Conservation (phyloP, 2,888 invertebrate genomes). For the Lithophane socia region DNA sequence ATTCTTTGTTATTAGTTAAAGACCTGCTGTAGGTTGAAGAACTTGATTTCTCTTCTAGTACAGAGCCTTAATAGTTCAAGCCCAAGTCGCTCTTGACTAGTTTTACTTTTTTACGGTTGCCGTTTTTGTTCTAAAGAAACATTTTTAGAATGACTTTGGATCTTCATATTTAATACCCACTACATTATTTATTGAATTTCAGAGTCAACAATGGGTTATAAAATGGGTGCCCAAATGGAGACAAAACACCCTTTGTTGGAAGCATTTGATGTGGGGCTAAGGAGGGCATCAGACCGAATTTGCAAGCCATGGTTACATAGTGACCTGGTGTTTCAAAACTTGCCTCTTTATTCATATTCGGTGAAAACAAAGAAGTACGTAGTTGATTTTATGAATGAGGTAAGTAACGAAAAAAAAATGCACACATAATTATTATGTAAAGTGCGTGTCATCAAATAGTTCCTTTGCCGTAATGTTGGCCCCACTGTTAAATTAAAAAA, state of each 20-base stretch:
- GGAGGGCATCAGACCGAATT: slow-evolving; percentile 36
- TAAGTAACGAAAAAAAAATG: not conserved
- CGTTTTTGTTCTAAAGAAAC: not conserved
- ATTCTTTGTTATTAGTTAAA: not conserved
- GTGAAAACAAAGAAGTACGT: slow-evolving; percentile 9
- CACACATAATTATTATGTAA: too few relatives aligned
- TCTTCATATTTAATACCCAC: too few relatives aligned
- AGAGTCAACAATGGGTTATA: not conserved
- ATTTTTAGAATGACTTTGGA: too few relatives aligned
- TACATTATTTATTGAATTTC: not conserved
- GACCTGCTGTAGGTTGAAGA: not conserved
- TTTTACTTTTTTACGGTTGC: not conserved
- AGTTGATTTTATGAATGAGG: slow-evolving; percentile 58
- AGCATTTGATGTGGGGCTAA: not conserved
- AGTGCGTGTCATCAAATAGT: too few relatives aligned
- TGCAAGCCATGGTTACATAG: slow-evolving; percentile 68
- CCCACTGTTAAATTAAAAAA: too few relatives aligned
- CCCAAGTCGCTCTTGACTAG: not conserved
- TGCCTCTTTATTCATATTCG: slow-evolving; percentile 43
- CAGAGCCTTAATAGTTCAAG: not conserved
- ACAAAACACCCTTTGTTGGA: not conserved
- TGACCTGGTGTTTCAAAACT: slow-evolving; percentile 61
- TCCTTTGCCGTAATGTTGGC: too few relatives aligned
- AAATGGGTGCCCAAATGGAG: not conserved
- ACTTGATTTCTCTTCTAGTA: not conserved